Conservation (phyloP, 1,140 invertebrate species). For the Saccostrea echinata region DNA sequence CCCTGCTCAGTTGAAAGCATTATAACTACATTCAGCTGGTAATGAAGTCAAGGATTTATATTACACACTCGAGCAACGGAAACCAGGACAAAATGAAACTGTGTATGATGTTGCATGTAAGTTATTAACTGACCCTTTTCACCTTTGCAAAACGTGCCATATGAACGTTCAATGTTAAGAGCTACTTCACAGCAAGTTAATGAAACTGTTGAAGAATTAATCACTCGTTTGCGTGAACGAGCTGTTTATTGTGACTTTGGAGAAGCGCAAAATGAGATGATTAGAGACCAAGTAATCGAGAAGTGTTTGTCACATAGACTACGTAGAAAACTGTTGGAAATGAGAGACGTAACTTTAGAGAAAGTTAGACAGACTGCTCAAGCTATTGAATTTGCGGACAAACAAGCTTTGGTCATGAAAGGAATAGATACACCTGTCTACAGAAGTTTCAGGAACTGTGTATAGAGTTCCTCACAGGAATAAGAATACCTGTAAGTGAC, state of each 20-base stretch:
- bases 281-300: slow-evolving; percentile 59
- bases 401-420: slow-evolving; percentile 50
- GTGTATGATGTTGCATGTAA: slow-evolving; percentile 5
- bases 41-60: slow-evolving; percentile 60
- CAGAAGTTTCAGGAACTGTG: not conserved
- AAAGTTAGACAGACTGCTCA: slow-evolving; percentile 46
- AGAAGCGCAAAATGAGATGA: slow-evolving; percentile 48
- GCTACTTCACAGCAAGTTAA: not conserved
- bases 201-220: slow-evolving; percentile 56
- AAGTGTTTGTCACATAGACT: slow-evolving; percentile 54
- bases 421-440: not conserved
- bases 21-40: slow-evolving; percentile 57
- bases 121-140: slow-evolving; percentile 16
- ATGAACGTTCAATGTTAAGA: not conserved
- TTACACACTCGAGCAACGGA: slow-evolving; percentile 25
- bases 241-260: slow-evolving; percentile 53
- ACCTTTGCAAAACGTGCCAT: not conserved
- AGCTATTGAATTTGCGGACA: slow-evolving; percentile 48
- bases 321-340: slow-evolving; percentile 55
- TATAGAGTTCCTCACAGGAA: not conserved
- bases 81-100: not conserved
- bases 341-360: slow-evolving; percentile 43
- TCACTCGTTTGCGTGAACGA: slow-evolving; percentile 51
- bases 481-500: not conserved
- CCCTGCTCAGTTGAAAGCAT: slow-evolving; percentile 42